Evolutionary conservation across 2,888 invertebrate species (phyloP).

Genomic region (Bellardia pandia): DNA sequence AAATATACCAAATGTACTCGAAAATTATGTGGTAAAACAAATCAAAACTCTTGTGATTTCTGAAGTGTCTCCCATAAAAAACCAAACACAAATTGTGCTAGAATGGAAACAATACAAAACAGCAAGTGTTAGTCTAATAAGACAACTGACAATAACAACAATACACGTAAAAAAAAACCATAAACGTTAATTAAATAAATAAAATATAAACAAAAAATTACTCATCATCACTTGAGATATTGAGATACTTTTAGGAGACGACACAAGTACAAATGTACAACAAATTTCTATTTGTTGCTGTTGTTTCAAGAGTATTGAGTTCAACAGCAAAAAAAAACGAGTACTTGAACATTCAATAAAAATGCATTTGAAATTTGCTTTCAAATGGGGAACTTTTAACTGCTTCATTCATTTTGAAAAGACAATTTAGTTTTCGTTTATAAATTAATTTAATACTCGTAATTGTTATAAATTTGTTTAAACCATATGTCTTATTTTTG

Average conservation of each 20-base stretch:
- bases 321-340: not conserved
- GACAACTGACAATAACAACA: slow-evolving; percentile 22
- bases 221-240: slow-evolving; percentile 50
- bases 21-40: slow-evolving; percentile 67
- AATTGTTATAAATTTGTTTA: slow-evolving; percentile 11
- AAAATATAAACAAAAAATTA: slow-evolving; percentile 21
- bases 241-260: slow-evolving; percentile 36
- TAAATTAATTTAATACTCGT: slow-evolving; percentile 1
- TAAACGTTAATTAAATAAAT: slow-evolving; percentile 21
- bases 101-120: slow-evolving; percentile 17
- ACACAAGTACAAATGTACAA: slow-evolving; percentile 48
- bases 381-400: not conserved
- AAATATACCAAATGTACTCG: slow-evolving; percentile 34
- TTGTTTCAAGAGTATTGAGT: not conserved
- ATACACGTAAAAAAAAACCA: slow-evolving; percentile 10
- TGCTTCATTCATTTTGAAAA: not conserved
- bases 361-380: not conserved
- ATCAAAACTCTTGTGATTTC: slow-evolving; percentile 66
- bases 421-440: not conserved
- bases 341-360: not conserved
- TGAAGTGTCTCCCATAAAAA: slow-evolving; percentile 63
- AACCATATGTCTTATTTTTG: not conserved
- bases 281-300: slow-evolving; percentile 18
- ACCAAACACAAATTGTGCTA: slow-evolving; percentile 7
- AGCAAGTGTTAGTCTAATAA: slow-evolving; percentile 56